Percentiles rank a stretch among this genome's conserved stretches.
These are phyloP conservation scores for Mola mola DNA, from an alignment of 2,113 vertebrate species.

Conservation along the genomic window DNA sequence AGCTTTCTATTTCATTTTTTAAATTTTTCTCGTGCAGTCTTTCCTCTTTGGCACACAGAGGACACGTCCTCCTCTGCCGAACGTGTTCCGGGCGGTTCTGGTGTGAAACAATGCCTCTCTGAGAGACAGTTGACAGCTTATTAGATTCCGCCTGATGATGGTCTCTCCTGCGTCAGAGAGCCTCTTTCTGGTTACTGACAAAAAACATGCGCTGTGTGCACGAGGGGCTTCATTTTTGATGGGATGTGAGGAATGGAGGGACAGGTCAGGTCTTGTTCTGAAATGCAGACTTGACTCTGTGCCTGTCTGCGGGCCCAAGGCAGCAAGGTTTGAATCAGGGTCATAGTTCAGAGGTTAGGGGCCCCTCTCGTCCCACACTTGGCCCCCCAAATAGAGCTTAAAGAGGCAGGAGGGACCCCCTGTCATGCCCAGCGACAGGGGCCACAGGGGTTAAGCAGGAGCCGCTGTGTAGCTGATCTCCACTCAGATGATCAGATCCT, in stretches of 20 bases:
- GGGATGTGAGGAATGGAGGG: constrained; percentile 33
- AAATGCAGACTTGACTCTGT: constrained; percentile 52
- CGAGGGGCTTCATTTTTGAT: constrained; percentile 13
- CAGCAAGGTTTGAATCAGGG: constrained; percentile 33
- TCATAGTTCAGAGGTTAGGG: constrained; percentile 67
- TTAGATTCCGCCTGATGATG: constrained; percentile 67
- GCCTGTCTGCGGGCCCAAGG: constrained; percentile 42
- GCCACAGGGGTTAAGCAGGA: constrained; percentile 52
- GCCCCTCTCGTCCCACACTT: constrained; percentile 52
- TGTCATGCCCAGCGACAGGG: constrained; percentile 37
- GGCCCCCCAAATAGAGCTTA: constrained; percentile 54
- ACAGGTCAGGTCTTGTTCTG: constrained; percentile 64
- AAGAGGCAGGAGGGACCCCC: constrained; percentile 60
- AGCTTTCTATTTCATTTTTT: too few relatives aligned
- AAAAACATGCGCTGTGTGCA: constrained; percentile 19
- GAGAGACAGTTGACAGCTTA: constrained; percentile 65
- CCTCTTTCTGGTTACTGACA: constrained; percentile 47
- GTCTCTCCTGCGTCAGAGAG: constrained; percentile 54
- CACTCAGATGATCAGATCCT: constrained; percentile 29
- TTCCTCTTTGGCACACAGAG: too few relatives aligned
- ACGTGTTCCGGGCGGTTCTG: constrained; percentile 28
- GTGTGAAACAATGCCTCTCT: constrained; percentile 68
- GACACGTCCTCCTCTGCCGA: constrained; percentile 31
- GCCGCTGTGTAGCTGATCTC: constrained; percentile 25
- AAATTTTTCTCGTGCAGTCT: too few relatives aligned